A percentile compares a stretch with the other conserved stretches of the same genome.
phyloP scores from a whole-genome alignment of 2,113 vertebrate genomes.

The Uria lomvia region DNA sequence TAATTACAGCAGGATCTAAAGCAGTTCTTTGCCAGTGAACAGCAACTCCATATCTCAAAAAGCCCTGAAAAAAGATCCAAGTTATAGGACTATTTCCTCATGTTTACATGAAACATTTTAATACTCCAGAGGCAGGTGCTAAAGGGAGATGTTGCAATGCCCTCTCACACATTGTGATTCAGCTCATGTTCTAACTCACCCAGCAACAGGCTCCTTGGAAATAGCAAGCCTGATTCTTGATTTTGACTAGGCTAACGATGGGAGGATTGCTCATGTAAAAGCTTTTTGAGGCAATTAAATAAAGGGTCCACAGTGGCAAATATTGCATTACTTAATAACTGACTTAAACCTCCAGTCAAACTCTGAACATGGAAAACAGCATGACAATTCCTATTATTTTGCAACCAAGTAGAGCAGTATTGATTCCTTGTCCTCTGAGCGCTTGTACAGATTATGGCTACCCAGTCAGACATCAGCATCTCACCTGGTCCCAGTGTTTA shows the following conservation, averaged over 20 bases:
- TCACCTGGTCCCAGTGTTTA: neutral
- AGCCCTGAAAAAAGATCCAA: neutral
- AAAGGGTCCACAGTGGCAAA: neutral
- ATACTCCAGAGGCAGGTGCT: neutral
- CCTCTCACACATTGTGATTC: neutral
- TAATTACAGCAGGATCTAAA: constrained; percentile 43
- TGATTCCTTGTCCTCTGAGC: neutral
- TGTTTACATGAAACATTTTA: neutral
- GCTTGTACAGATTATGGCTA: neutral
- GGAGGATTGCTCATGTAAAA: neutral
- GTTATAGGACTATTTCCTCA: neutral
- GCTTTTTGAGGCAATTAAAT: neutral
- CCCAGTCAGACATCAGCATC: neutral
- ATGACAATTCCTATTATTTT: neutral
- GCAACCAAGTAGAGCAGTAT: neutral
- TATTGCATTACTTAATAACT: neutral
- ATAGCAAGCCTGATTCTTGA: neutral
- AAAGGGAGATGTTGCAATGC: neutral
- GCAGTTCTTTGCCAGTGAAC: neutral
- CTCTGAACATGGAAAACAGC: neutral
- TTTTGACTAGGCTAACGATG: neutral
- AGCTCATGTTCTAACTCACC: neutral
- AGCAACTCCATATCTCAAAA: neutral
- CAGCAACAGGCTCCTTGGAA: neutral
- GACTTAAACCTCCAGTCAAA: neutral